Evolutionary conservation across 2,113 vertebrate genomes (phyloP).

Genomic region (Lampris megalopsis): DNA sequence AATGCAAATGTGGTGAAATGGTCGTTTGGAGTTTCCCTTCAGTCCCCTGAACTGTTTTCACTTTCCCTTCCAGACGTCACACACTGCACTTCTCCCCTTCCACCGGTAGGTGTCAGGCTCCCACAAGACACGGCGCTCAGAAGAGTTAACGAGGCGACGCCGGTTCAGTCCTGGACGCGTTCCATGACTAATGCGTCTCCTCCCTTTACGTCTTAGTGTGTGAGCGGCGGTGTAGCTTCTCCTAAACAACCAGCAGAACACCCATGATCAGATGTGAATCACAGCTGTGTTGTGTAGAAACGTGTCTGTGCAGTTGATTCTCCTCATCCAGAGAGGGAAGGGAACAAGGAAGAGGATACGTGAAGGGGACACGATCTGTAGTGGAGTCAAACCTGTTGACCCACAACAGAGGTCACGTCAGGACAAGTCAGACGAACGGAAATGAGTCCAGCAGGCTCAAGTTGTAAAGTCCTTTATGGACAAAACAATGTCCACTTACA

Average conservation of each 20-base stretch:
- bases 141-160: background rate
- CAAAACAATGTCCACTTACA: too few relatives aligned
- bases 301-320: background rate
- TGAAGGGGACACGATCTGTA: background rate
- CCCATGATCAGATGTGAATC: too few relatives aligned
- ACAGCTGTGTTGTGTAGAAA: too few relatives aligned
- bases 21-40: conserved; percentile 39
- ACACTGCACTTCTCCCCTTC: accelerated
- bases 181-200: accelerated
- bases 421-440: background rate
- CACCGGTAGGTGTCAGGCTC: conserved; percentile 30
- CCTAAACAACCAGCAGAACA: too few relatives aligned
- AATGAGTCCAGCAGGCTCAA: background rate
- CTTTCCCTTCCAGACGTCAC: conserved; percentile 54
- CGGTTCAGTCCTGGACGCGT: background rate
- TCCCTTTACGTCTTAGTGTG: background rate
- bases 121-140: background rate
- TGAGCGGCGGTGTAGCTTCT: too few relatives aligned
- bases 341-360: background rate
- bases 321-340: background rate
- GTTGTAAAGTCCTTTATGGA: too few relatives aligned
- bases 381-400: background rate
- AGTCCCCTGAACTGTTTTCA: accelerated
- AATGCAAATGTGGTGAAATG: background rate
- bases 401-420: background rate